Base-by-base conservation (phyloP, 2,888 invertebrate genomes). In the Platycnemis pennipes region DNA sequence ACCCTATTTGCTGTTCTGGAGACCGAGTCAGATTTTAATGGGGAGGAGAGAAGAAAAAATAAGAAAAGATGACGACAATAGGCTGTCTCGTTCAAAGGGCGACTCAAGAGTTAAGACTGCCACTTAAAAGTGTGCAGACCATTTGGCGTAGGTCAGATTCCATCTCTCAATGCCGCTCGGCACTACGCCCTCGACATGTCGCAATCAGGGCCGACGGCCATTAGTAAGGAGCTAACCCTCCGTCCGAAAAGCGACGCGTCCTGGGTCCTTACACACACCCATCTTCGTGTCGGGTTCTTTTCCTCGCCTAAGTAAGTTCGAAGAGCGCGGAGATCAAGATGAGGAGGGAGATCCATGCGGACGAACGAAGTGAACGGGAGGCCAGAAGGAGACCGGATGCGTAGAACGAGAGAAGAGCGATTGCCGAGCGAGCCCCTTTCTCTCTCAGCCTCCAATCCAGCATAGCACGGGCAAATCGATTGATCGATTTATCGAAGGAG, bases 321-420 rank as follows among this genome's bases (percentile, higher is more conserved):
- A 37, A 37, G 77, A 11, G 77, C 16, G 31, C 16, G 77, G 77
- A 77, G 31, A 77, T 77, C 77, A 77, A 77, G 77, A 77, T 77
- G 77, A 77, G 77, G 31, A 77, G 77, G 77, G 31, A 77, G 77
- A 77, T 77, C 77, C 37, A 11, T n/a, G 2, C 22, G 77, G 63
- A 37, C 77, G 77, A 77, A 11, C 13, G 11, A 77, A 5, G 77
- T 8, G 77, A 63, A 63, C 63, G 63, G n/a, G 26, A 63, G 26
- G 7, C 7, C 19, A 8, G 19, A 46, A 22, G 44, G 31, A 56
- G 91, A 49, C 63, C 56, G n/a, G 63, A 49, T 0, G 63, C 49
- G 89, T 37, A n/a, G 87, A 45, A 87, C 22, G 46, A n/a, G 45
- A 49, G 91, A 63, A 91, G 91, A 91, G n/a, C 91, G 44, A 91